Conservation (phyloP, 1,140 invertebrate species). For the Camponotus vicinus region DNA sequence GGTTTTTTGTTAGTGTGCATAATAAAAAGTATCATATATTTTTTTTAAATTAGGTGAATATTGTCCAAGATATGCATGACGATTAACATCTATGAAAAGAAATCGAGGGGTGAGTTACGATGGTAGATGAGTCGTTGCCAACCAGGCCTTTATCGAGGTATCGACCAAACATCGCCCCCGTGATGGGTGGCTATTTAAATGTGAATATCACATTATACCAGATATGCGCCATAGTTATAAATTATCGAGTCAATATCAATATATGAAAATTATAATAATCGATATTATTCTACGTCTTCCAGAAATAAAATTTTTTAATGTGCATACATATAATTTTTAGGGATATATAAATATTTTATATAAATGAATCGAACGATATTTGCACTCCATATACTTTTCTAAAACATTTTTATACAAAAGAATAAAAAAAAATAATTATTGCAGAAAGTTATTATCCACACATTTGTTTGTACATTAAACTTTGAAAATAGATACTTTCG, state of each 20-base stretch:
- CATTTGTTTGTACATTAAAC: no score
- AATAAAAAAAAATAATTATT: not conserved
- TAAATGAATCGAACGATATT: not conserved
- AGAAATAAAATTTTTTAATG: not conserved
- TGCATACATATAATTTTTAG: not conserved
- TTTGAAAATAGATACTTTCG: no score
- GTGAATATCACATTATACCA: constrained; percentile 67
- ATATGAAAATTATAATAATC: constrained; percentile 4
- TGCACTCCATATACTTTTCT: not conserved
- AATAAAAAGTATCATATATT: constrained; percentile 51
- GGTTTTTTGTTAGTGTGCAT: not conserved
- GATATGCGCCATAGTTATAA: constrained; percentile 10
- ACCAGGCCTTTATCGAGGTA: constrained; percentile 73
- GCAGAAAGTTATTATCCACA: no score
- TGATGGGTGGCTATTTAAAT: constrained; percentile 62
- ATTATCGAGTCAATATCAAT: constrained; percentile 25
- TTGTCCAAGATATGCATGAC: constrained; percentile 5
- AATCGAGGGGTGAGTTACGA: constrained; percentile 67
- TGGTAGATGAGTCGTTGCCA: constrained; percentile 76
- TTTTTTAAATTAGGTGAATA: constrained; percentile 14
- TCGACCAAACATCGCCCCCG: constrained; percentile 79
- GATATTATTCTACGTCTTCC: not conserved
- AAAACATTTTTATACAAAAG: not conserved
- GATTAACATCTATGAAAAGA: constrained; percentile 55
- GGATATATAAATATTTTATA: not conserved